Percentiles rank a stretch among this genome's conserved stretches.
Conservation (phyloP, 1,140 invertebrate species). For the Achroia grisella region DNA sequence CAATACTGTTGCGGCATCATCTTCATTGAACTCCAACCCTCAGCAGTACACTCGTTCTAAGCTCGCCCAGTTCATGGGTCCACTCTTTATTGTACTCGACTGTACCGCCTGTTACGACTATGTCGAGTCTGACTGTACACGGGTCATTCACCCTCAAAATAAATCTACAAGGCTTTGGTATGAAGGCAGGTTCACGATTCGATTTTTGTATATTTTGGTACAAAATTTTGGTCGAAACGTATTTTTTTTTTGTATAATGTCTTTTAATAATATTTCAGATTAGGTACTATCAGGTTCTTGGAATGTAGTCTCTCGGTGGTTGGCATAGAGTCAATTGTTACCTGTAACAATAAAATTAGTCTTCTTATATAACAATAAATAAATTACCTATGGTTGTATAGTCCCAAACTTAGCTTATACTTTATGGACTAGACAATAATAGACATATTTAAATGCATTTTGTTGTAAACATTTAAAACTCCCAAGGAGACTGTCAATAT, state of each 20-base stretch:
- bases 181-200: conserved; percentile 21
- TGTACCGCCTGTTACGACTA: not conserved
- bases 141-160: too few species aligned
- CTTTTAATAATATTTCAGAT: not conserved
- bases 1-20: conserved; percentile 92
- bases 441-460: too few species aligned
- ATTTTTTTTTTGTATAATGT: conserved; percentile 10
- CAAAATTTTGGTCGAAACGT: conserved; percentile 29
- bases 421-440: too few species aligned
- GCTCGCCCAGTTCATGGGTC: not conserved
- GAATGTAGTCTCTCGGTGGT: conserved; percentile 37
- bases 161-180: conserved; percentile 11
- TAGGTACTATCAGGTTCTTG: conserved; percentile 6
- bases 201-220: conserved; percentile 24
- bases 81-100: not conserved
- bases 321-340: not conserved
- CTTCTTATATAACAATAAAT: too few species aligned
- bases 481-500: too few species aligned
- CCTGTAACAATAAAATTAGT: too few species aligned
- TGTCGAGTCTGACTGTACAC: conserved; percentile 4
- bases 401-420: too few species aligned
- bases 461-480: too few species aligned
- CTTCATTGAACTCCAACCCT: conserved; percentile 8
- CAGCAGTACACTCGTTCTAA: not conserved
- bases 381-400: too few species aligned